phyloP scores from a whole-genome alignment of 2,888 invertebrate genomes.

The Dolomedes plantarius region DNA sequence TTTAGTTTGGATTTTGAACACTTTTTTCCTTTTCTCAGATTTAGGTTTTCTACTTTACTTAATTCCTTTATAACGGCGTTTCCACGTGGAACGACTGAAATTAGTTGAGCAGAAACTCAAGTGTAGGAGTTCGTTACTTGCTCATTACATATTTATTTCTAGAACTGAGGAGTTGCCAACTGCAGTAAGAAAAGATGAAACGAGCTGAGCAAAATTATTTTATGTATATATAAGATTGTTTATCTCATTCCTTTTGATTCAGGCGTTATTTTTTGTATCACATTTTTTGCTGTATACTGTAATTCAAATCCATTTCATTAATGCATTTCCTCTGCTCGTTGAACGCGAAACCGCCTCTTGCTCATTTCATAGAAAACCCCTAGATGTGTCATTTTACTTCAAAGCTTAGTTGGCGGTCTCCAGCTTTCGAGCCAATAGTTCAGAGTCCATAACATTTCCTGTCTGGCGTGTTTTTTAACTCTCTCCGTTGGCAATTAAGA shows the following conservation, averaged over 20 bases:
- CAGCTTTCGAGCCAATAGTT: background rate
- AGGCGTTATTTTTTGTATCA: background rate
- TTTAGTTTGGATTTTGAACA: too few species aligned
- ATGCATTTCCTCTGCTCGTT: background rate
- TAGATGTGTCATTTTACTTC: background rate
- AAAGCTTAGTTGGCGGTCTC: background rate
- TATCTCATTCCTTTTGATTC: background rate
- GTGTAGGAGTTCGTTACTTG: too few species aligned
- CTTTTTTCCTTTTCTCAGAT: too few species aligned
- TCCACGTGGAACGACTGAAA: too few species aligned
- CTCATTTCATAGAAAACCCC: background rate
- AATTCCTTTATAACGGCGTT: too few species aligned
- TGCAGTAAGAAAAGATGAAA: background rate
- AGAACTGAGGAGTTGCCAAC: background rate
- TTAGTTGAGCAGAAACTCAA: too few species aligned
- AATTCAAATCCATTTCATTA: background rate
- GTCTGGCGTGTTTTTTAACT: conserved; percentile 2
- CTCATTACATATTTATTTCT: too few species aligned
- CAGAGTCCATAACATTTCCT: background rate
- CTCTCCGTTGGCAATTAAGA: background rate
- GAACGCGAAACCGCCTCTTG: background rate
- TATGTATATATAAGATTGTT: background rate
- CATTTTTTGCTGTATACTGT: background rate
- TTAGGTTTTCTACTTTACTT: too few species aligned
- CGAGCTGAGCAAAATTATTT: background rate